Evolutionary conservation across 2,113 vertebrate genomes (phyloP), one percentile per base, ranked within the genome.

Genomic region (Lepus timidus): DNA sequence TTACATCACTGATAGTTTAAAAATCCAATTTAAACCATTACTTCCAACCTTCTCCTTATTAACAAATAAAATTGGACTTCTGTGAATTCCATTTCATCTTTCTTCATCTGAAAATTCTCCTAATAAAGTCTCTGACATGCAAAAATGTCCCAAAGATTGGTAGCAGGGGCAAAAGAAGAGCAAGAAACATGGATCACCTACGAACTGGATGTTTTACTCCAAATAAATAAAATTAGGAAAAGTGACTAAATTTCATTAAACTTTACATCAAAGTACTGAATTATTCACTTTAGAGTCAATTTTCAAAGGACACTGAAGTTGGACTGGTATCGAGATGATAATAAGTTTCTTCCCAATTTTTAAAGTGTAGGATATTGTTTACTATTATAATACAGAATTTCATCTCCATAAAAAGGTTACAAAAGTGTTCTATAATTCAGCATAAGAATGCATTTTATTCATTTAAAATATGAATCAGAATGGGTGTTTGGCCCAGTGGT

Each of bases 1-100:
- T 91, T 96, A 95, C 22, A 95, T 90, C 82, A 94, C n/a, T 86
- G 95, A 76, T 93, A 91, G 91, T 78, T 96, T 94, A 64, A 93
- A 92, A 96, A 96, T 95, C 85, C 93, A 94, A 88, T 95, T 94
- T 95, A 87, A 95, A 90, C 76, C 73, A 90, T 90, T 95, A 85
- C 58, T 93, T 90, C 94, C 93, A 95, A 83, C 68, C 68, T 94
- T n/a, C 33, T 87, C n/a, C 76, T 91, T 92, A 96, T 94, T 97
- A 96, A 90, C 90, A 96, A 96, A 95, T 90, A 91, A 97, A 93
- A 92, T 90, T 87, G 83, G 23, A 87, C 44, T 84, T 91, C 31
- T 58, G 39, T 85, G 81, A 75, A 13, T 94, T 96, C 49, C 20
- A 91, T 67, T 92, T 96, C 39, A 22, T 79, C 4, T 94, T 93